Evolutionary conservation across 1,140 invertebrate genomes (phyloP).

Genomic region (Camponotus vicinus): DNA sequence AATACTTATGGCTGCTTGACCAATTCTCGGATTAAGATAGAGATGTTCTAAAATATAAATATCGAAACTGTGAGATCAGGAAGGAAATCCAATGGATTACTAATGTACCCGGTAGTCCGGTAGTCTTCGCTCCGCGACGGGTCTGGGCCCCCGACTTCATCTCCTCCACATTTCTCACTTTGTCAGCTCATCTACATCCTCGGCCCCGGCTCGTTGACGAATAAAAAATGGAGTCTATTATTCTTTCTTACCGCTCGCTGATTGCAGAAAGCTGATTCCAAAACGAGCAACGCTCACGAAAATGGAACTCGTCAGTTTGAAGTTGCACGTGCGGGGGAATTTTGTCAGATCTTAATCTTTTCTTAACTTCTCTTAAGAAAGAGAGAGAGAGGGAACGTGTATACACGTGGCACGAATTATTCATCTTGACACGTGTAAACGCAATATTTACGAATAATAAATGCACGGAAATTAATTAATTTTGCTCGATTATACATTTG

Average conservation of each 20-base stretch:
- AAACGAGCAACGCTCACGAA: slow-evolving; percentile 11
- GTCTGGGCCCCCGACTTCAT: slow-evolving; percentile 50
- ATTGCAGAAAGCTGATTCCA: slow-evolving; percentile 62
- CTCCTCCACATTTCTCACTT: slow-evolving; percentile 73
- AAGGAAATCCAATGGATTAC: background rate
- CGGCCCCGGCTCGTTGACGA: slow-evolving; percentile 50
- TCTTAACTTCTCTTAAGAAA: background rate
- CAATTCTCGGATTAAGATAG: background rate
- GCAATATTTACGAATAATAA: slow-evolving; percentile 3
- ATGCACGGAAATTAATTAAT: background rate
- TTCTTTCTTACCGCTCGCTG: slow-evolving; percentile 72
- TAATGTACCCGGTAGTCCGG: slow-evolving; percentile 62
- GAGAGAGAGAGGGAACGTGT: background rate
- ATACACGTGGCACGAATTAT: background rate
- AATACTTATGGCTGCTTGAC: background rate
- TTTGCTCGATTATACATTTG: background rate
- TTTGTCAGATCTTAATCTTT: slow-evolving; percentile 51
- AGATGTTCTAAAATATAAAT: background rate
- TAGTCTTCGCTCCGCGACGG: background rate
- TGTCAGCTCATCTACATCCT: slow-evolving; percentile 75
- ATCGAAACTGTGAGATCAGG: background rate
- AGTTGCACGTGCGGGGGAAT: slow-evolving; percentile 11
- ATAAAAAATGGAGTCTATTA: slow-evolving; percentile 75
- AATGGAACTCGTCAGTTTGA: slow-evolving; percentile 44
- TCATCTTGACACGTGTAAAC: background rate